Base-by-base conservation (phyloP, 2,888 invertebrate genomes). In the Herminia tarsipennalis region DNA sequence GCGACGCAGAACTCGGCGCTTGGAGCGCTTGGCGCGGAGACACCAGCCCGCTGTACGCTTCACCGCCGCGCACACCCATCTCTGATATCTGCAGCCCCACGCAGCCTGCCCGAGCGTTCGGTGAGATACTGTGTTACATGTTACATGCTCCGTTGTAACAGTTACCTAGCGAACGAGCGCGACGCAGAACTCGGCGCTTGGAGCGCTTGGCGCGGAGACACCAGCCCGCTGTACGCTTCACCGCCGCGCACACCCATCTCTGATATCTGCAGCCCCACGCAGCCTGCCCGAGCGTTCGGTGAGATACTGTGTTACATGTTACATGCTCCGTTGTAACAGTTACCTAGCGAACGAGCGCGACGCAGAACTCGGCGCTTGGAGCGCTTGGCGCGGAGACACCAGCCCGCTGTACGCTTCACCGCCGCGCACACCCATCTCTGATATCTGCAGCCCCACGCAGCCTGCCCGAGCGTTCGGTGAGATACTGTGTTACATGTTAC, bases 391-490 rank as follows among this genome's bases (percentile, higher is more conserved):
- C 20, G 85, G 80, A 18, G 77, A 76, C 72, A 81, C 89, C 71
- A 93, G 93, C 13, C 97, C 97, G 3, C 92, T 96, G 34, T 96
- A 96, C 79, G 95, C 96, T 9, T 96, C 96, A 17, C 97, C 96
- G 3, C 95, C 96, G 0, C 94, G 95, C 47, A 96, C 96, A 20
- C 95, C 95, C 8, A 81, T 93, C 66, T 94, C 94, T 70, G 94
- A 94, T 67, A 80, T 94, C 18, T 92, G 92, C 67, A 93, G 93
- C 28, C 12, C 25, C 12, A 0, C 13, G 0, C 25, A 25, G 10
- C 4, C 25, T 6, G 5, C 24, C 1, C 24, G 10, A 0, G 2
- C 25, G 0, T 13, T 13, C 13, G 73, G 78, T 76, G 9, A 67
- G 58, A n/a, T n/a, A n/a, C n/a, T n/a, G n/a, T n/a, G n/a, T n/a